phyloP scores from a whole-genome alignment of 2,888 invertebrate species.

The Brenthis hecate region DNA sequence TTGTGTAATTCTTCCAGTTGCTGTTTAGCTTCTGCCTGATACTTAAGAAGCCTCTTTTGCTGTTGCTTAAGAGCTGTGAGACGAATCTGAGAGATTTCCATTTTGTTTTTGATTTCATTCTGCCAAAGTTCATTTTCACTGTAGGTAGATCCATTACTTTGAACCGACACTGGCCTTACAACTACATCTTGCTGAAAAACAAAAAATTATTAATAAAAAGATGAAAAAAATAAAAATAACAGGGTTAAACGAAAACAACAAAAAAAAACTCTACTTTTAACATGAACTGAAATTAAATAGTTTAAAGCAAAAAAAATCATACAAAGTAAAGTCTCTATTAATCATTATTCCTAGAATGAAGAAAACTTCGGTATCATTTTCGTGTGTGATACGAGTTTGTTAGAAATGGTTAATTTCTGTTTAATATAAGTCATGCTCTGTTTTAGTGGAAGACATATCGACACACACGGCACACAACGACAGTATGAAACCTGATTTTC shows the following conservation, averaged over 20 bases:
- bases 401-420: constrained; percentile 15
- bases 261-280: constrained; percentile 13
- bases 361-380: constrained; percentile 1
- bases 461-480: constrained; percentile 54
- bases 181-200: constrained; percentile 65
- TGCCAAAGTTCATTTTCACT: constrained; percentile 81
- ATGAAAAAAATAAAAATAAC: neutral
- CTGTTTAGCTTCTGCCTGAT: constrained; percentile 79
- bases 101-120: constrained; percentile 82
- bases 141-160: constrained; percentile 76
- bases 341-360: neutral
- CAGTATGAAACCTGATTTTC: constrained; percentile 69
- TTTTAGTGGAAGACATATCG: constrained; percentile 33
- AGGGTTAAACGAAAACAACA: constrained; percentile 15
- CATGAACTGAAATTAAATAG: constrained; percentile 2
- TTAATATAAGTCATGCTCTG: constrained; percentile 29
- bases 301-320: constrained; percentile 10
- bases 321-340: neutral
- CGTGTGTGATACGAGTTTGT: constrained; percentile 1
- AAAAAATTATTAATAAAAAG: neutral
- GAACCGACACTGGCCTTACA: constrained; percentile 74
- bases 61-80: constrained; percentile 83
- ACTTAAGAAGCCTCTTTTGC: constrained; percentile 77
- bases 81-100: constrained; percentile 84
- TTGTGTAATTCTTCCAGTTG: constrained; percentile 75